A percentile compares a stretch with the other conserved stretches of the same genome.
phyloP scores from a whole-genome alignment of 2,888 invertebrate genomes.

The Suillia variegata region DNA sequence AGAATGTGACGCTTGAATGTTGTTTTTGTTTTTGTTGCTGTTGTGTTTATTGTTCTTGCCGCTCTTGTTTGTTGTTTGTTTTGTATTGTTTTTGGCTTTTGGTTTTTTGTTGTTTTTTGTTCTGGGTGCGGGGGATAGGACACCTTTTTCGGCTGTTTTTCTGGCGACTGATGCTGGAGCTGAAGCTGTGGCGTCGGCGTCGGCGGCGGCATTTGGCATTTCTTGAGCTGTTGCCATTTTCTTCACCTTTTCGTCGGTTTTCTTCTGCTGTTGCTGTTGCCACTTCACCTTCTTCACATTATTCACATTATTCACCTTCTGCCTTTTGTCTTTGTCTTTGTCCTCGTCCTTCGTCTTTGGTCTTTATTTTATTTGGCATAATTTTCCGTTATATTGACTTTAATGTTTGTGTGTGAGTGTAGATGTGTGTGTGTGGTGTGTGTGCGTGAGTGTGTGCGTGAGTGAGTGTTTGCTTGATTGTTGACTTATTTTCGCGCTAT shows the following conservation, averaged over 20 bases:
- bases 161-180: no score
- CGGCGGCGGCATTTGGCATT: neutral
- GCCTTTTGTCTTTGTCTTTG: conserved; percentile 8
- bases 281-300: no score
- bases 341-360: no score
- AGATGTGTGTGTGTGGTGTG: no score
- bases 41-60: conserved; percentile 13
- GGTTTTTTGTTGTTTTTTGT: neutral
- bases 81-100: conserved; percentile 3
- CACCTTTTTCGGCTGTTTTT: conserved; percentile 3
- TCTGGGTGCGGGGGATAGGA: conserved; percentile 2
- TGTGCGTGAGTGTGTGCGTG: no score
- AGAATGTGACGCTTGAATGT: no score
- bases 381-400: conserved; percentile 19
- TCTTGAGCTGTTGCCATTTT: no score
- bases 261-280: no score
- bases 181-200: neutral
- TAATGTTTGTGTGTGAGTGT: no score
- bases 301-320: no score
- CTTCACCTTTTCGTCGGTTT: no score
- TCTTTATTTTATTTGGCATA: conserved; percentile 9
- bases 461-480: conserved; percentile 46
- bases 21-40: conserved; percentile 9
- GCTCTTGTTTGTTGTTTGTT: conserved; percentile 4
- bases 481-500: conserved; percentile 56